Conservation (phyloP, 1,140 invertebrate genomes). For the Bombus picipes region DNA sequence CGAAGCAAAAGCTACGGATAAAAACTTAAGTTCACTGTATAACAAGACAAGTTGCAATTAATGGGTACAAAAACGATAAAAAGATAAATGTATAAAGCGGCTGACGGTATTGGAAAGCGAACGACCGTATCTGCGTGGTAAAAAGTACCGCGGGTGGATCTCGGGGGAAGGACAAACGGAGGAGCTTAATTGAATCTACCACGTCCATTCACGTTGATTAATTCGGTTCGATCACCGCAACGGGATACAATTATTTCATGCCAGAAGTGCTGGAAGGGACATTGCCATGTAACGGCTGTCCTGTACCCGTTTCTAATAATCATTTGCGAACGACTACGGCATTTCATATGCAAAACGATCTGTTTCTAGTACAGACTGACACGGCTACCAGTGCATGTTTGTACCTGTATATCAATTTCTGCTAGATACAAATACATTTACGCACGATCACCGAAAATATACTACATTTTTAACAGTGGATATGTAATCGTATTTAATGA, state of each 20-base stretch:
- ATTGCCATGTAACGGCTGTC: background rate
- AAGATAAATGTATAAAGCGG: slow-evolving; percentile 20
- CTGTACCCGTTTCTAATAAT: slow-evolving; percentile 62
- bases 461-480: background rate
- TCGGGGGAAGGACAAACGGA: slow-evolving; percentile 22
- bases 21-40: background rate
- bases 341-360: slow-evolving; percentile 64
- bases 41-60: slow-evolving; percentile 27
- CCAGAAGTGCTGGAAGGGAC: slow-evolving; percentile 19
- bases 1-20: background rate
- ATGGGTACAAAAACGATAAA: background rate
- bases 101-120: background rate
- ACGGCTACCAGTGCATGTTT: too few species aligned
- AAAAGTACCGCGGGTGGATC: background rate
- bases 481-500: background rate
- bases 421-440: background rate
- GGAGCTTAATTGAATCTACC: slow-evolving; percentile 63
- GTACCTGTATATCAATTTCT: too few species aligned
- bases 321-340: slow-evolving; percentile 51
- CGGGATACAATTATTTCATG: slow-evolving; percentile 65
- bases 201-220: slow-evolving; percentile 56
- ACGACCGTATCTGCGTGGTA: slow-evolving; percentile 1
- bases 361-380: slow-evolving; percentile 10
- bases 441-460: background rate
- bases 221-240: slow-evolving; percentile 53